Evolutionary conservation across 2,888 invertebrate genomes (phyloP).

Genomic region (Yponomeuta cagnagella): DNA sequence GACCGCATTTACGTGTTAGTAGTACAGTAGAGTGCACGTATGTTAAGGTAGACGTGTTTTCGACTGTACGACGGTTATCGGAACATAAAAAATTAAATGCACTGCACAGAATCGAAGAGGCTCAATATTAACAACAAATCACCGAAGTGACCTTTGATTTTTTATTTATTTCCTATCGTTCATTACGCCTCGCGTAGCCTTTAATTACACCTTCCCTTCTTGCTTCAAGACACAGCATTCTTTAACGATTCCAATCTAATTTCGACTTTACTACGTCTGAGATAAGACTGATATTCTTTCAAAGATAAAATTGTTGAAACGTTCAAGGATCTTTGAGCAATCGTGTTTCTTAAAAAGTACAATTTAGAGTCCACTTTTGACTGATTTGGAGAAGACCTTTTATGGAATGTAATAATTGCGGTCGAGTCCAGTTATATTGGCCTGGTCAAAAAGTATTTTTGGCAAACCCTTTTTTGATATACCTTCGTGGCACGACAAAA

Average conservation of each 20-base stretch:
- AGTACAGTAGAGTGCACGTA: no score
- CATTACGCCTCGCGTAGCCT: conserved; percentile 3
- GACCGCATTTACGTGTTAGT: no score
- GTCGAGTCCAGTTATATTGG: neutral
- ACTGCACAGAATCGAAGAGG: neutral
- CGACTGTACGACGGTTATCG: neutral
- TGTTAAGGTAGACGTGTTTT: no score
- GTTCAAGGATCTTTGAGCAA: neutral
- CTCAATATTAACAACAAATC: conserved; percentile 6
- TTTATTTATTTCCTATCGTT: conserved; percentile 11
- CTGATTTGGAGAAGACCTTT: neutral
- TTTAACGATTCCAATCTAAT: neutral
- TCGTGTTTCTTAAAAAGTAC: neutral
- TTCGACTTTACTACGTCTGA: neutral
- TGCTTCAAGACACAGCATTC: neutral
- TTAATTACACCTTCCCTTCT: conserved; percentile 2
- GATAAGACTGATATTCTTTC: neutral
- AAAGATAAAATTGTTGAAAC: neutral
- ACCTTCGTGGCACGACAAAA: no score
- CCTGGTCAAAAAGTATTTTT: neutral
- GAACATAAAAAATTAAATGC: neutral
- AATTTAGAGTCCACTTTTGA: neutral
- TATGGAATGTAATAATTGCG: neutral
- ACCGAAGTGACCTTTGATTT: conserved; percentile 10
- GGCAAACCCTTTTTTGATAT: neutral